Evolutionary conservation across 2,888 invertebrate genomes (phyloP).

Genomic region (Fragum fragum): DNA sequence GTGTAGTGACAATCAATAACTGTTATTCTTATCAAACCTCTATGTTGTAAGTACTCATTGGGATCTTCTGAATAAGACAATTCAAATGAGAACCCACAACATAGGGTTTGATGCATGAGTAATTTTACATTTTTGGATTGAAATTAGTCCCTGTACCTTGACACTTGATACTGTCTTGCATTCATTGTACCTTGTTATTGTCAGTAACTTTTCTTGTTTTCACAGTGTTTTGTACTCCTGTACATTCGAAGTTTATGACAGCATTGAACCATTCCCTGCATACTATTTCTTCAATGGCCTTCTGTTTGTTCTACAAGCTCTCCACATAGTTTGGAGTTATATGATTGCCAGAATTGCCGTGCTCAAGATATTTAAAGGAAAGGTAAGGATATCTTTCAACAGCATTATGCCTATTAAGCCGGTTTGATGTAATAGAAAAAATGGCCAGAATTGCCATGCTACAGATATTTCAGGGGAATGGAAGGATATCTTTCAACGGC

Average conservation of each 20-base stretch:
- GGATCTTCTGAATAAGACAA: no score
- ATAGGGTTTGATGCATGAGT: no score
- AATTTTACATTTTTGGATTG: no score
- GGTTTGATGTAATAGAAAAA: not conserved
- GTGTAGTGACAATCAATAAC: no score
- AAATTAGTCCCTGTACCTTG: no score
- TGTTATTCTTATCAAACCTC: no score
- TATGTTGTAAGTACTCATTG: no score
- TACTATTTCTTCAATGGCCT: constrained; percentile 80
- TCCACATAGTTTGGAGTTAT: constrained; percentile 84
- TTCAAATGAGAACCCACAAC: no score
- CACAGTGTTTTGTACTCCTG: constrained; percentile 69
- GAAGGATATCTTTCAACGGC: not conserved
- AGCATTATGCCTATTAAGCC: not conserved
- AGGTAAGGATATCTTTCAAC: constrained; percentile 55
- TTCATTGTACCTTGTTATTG: no score
- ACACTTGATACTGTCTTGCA: no score
- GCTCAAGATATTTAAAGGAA: constrained; percentile 64
- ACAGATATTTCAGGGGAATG: not conserved
- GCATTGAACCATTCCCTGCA: constrained; percentile 44
- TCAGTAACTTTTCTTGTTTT: no score
- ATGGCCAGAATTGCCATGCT: not conserved
- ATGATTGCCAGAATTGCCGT: constrained; percentile 93
- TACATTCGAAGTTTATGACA: constrained; percentile 31
- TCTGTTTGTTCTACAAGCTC: constrained; percentile 78